Percentiles rank a stretch among this genome's conserved stretches.
Evolutionary conservation across 2,888 invertebrate species (phyloP).

Genomic region (Macropis europaea): DNA sequence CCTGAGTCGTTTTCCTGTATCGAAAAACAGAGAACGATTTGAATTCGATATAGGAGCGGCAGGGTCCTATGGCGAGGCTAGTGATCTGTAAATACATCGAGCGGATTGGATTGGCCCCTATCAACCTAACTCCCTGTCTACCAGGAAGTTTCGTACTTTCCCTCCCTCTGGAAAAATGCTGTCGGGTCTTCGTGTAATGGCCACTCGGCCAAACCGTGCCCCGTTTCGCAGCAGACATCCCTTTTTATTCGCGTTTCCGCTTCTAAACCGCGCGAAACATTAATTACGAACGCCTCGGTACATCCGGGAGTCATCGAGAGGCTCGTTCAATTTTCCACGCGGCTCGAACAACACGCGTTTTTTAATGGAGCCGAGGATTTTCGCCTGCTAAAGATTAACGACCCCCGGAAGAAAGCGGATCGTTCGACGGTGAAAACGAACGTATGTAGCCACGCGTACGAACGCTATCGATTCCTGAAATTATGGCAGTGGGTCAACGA

Average conservation of each 20-base stretch:
- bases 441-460: constrained; percentile 56
- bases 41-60: constrained; percentile 71
- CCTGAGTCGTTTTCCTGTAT: background rate
- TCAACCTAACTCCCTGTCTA: constrained; percentile 65
- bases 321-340: constrained; percentile 7
- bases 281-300: constrained; percentile 12
- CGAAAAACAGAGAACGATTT: constrained; percentile 59
- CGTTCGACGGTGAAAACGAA: constrained; percentile 53
- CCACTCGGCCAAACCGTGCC: constrained; percentile 53
- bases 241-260: constrained; percentile 29
- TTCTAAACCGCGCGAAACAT: constrained; percentile 2
- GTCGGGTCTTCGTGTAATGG: constrained; percentile 55
- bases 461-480: constrained; percentile 75
- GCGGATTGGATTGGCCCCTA: constrained; percentile 71
- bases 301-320: background rate
- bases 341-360: background rate
- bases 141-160: constrained; percentile 68
- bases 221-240: constrained; percentile 23
- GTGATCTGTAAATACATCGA: constrained; percentile 75
- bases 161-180: constrained; percentile 58
- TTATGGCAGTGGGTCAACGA: constrained; percentile 74
- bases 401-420: constrained; percentile 46
- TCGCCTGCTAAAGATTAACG: constrained; percentile 46
- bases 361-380: constrained; percentile 6
- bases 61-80: constrained; percentile 62